Evolutionary conservation across 2,113 vertebrate species (phyloP).

Genomic region (Hymenochirus boettgeri): DNA sequence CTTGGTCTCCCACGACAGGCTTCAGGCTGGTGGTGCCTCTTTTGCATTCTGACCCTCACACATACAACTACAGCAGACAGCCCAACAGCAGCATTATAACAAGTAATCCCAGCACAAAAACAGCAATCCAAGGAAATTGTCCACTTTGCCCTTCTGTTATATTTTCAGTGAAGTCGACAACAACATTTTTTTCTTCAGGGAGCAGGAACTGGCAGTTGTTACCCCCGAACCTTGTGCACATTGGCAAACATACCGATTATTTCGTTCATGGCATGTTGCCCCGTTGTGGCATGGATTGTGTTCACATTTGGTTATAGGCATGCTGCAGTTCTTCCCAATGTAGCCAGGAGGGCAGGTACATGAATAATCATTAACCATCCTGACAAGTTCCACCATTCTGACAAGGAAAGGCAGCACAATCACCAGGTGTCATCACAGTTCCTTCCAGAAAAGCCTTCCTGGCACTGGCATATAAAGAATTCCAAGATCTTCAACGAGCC

Average conservation of each 20-base stretch:
- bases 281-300: slow-evolving; percentile 94
- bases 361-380: slow-evolving; percentile 80
- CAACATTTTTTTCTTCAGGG: slow-evolving; percentile 69
- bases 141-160: slow-evolving; percentile 65
- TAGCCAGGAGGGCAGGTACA: slow-evolving; percentile 92
- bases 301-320: slow-evolving; percentile 78
- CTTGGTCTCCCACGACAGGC: slow-evolving; percentile 77
- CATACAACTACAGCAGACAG: slow-evolving; percentile 79
- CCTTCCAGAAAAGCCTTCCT: slow-evolving; percentile 81
- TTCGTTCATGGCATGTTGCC: slow-evolving; percentile 89
- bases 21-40: slow-evolving; percentile 68
- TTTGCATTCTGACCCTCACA: slow-evolving; percentile 79
- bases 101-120: slow-evolving; percentile 82
- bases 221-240: slow-evolving; percentile 82
- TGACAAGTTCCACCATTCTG: slow-evolving; percentile 88
- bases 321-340: slow-evolving; percentile 87
- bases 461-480: slow-evolving; percentile 90
- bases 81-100: slow-evolving; percentile 86
- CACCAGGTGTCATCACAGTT: slow-evolving; percentile 79
- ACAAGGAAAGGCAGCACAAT: slow-evolving; percentile 82
- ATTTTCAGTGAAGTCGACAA: slow-evolving; percentile 70
- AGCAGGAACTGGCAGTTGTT: slow-evolving; percentile 94
- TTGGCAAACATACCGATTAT: slow-evolving; percentile 83
- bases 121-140: slow-evolving; percentile 86
- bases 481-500: slow-evolving; percentile 85